These are phyloP conservation scores for Chrysotoxum bicinctum DNA, from an alignment of 2,888 invertebrate species.

Conservation along the genomic window DNA sequence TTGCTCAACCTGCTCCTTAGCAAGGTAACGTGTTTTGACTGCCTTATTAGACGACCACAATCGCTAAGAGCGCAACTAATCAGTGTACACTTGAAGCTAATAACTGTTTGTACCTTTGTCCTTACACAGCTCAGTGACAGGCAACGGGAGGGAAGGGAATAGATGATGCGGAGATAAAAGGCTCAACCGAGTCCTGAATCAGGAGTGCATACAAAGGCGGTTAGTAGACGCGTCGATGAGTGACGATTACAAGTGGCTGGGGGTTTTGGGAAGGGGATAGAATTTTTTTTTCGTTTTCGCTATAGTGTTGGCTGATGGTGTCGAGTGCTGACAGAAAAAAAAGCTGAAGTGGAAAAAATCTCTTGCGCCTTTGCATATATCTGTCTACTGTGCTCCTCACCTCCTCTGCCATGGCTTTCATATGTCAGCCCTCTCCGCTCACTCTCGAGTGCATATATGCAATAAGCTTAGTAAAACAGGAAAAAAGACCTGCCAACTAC, in stretches of 20 bases:
- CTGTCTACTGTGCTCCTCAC: conserved; percentile 42
- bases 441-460: conserved; percentile 66
- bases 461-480: conserved; percentile 68
- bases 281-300: conserved; percentile 1
- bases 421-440: conserved; percentile 35
- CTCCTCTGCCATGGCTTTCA: background rate
- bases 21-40: conserved; percentile 68
- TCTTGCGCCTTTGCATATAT: conserved; percentile 57
- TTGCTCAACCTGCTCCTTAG: conserved; percentile 54
- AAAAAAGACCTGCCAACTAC: conserved; percentile 66
- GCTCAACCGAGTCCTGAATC: conserved; percentile 51
- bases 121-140: conserved; percentile 21
- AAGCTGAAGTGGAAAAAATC: conserved; percentile 52
- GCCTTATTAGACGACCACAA: conserved; percentile 46
- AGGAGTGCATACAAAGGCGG: conserved; percentile 51
- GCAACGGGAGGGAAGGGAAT: background rate
- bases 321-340: conserved; percentile 49
- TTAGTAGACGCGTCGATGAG: conserved; percentile 68
- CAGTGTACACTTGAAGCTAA: conserved; percentile 61
- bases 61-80: conserved; percentile 60
- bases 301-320: conserved; percentile 63
- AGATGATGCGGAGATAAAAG: conserved; percentile 2
- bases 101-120: conserved; percentile 65
- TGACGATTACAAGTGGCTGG: conserved; percentile 61
- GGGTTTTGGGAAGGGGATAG: conserved; percentile 47